Evolutionary conservation across 2,113 vertebrate genomes (phyloP).

Genomic region (Tringa solitaria): DNA sequence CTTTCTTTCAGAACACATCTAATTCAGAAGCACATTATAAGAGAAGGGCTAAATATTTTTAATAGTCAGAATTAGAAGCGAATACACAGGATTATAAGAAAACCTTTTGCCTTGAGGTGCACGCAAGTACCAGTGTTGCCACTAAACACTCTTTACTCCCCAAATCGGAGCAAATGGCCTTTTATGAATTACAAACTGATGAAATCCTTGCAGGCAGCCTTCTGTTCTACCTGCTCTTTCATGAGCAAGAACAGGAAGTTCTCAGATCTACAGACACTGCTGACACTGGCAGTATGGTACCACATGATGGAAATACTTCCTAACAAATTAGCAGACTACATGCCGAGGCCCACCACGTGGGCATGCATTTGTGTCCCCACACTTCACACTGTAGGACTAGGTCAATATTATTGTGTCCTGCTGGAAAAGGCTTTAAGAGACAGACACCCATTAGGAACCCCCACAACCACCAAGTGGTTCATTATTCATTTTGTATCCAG

Average conservation of each 20-base stretch:
- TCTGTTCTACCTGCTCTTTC: not conserved
- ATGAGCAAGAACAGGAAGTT: not conserved
- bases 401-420: not conserved
- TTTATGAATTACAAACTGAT: not conserved
- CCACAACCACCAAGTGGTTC: not conserved
- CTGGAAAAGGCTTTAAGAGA: not conserved
- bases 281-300: not conserved
- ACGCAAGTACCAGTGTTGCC: not conserved
- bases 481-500: not conserved
- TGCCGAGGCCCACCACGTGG: fast-evolving
- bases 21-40: not conserved
- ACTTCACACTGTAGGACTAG: no score
- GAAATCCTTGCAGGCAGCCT: not conserved
- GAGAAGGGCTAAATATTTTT: not conserved
- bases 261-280: not conserved
- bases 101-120: not conserved
- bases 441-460: not conserved
- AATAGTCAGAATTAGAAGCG: not conserved
- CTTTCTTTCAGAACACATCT: not conserved
- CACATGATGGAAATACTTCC: not conserved
- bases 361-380: fast-evolving
- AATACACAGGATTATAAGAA: not conserved
- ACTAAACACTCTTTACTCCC: not conserved
- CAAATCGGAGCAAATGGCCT: not conserved
- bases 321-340: not conserved